A percentile compares a stretch with the other conserved stretches of the same genome.
These are phyloP conservation scores for Tetranychus truncatus DNA, from an alignment of 2,888 invertebrate species.

Conservation along the genomic window DNA sequence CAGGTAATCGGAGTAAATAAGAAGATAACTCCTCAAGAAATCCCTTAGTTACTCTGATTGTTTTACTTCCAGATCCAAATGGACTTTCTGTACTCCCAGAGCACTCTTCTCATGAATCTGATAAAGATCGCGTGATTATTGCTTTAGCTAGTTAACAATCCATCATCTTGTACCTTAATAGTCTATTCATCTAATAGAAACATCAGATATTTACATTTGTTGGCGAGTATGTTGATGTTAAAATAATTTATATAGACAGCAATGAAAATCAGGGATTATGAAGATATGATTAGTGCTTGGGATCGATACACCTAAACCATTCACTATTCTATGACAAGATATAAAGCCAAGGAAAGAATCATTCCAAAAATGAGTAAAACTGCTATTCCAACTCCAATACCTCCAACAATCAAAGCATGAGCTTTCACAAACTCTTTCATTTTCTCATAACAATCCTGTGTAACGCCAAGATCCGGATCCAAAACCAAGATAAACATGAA, in stretches of 20 bases:
- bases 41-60: no score
- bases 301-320: background rate
- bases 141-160: background rate
- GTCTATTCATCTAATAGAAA: background rate
- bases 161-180: background rate
- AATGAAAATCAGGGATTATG: no score
- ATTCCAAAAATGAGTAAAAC: slow-evolving; percentile 65
- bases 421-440: slow-evolving; percentile 33
- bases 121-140: background rate
- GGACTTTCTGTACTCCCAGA: background rate
- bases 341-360: slow-evolving; percentile 44
- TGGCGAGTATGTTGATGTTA: no score
- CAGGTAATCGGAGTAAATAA: background rate
- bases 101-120: background rate
- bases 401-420: slow-evolving; percentile 60
- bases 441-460: slow-evolving; percentile 26
- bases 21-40: background rate
- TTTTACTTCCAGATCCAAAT: background rate
- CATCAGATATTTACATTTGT: no score
- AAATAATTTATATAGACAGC: no score
- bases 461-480: no score
- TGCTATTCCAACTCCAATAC: slow-evolving; percentile 62
- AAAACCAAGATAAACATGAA: no score
- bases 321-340: background rate
- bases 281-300: no score